These are phyloP conservation scores for Acrocephalus arundinaceus DNA, from an alignment of 2,113 vertebrate species.

Conservation along the genomic window DNA sequence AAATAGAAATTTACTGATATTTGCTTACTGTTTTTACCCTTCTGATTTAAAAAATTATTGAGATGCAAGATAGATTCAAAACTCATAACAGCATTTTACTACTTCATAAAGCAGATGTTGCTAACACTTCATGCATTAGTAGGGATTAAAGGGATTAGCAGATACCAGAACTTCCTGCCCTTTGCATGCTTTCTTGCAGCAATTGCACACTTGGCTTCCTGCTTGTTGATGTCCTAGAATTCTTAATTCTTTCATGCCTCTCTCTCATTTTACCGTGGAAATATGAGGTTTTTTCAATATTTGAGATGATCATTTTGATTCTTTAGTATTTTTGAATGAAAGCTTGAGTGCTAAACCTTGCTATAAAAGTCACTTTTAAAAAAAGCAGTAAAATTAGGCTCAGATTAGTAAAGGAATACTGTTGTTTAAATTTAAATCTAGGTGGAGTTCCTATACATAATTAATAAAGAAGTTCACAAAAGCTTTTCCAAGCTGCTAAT, in stretches of 20 bases:
- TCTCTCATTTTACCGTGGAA: background rate
- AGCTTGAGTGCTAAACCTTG: background rate
- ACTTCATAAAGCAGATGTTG: conserved; percentile 43
- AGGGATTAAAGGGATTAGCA: conserved; percentile 58
- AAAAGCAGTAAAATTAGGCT: background rate
- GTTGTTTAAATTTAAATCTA: background rate
- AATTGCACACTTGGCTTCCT: background rate
- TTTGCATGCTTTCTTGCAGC: background rate
- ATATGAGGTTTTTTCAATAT: background rate
- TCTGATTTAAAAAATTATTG: conserved; percentile 64
- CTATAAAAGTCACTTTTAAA: background rate
- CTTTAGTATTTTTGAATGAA: background rate
- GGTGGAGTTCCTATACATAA: background rate
- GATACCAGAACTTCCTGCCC: background rate
- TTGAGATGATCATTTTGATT: background rate
- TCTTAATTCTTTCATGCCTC: background rate
- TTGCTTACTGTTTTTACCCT: conserved; percentile 52
- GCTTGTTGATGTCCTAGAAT: background rate
- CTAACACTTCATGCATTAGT: conserved; percentile 49
- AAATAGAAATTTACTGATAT: conserved; percentile 22
- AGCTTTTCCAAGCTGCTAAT: background rate
- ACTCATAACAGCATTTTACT: conserved; percentile 58
- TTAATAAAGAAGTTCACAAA: background rate
- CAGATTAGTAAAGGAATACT: background rate
- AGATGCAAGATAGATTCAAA: conserved; percentile 55